These are phyloP conservation scores for Proisotoma minuta DNA, from an alignment of 2,888 invertebrate genomes.

Conservation along the genomic window DNA sequence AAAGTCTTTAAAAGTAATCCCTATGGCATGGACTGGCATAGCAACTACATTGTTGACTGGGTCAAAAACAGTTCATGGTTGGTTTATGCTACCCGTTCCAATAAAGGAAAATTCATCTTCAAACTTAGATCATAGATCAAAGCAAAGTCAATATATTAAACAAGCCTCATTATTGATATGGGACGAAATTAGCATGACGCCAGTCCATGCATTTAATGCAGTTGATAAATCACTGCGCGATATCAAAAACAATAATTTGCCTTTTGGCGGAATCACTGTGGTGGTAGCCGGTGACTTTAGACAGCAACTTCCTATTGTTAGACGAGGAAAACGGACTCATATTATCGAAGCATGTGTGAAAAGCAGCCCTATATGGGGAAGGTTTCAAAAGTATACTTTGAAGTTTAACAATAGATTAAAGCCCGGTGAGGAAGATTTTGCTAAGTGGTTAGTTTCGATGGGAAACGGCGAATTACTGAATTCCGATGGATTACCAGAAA, in stretches of 20 bases:
- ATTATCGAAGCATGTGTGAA: slow-evolving; percentile 29
- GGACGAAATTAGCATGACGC: slow-evolving; percentile 48
- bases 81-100: slow-evolving; percentile 42
- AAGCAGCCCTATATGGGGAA: slow-evolving; percentile 14
- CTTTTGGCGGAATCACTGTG: slow-evolving; percentile 34
- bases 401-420: slow-evolving; percentile 25
- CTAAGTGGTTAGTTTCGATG: slow-evolving; percentile 28
- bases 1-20: slow-evolving; percentile 5
- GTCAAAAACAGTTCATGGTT: slow-evolving; percentile 48
- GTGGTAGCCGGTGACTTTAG: slow-evolving; percentile 40
- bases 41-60: slow-evolving; percentile 37
- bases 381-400: slow-evolving; percentile 19
- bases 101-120: slow-evolving; percentile 33
- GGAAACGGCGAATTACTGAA: slow-evolving; percentile 20
- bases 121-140: slow-evolving; percentile 20
- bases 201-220: slow-evolving; percentile 36
- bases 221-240: slow-evolving; percentile 44
- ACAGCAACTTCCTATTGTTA: slow-evolving; percentile 34
- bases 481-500: neutral
- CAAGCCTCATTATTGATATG: slow-evolving; percentile 42
- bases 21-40: slow-evolving; percentile 42
- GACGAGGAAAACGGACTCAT: slow-evolving; percentile 19
- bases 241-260: slow-evolving; percentile 19
- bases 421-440: slow-evolving; percentile 9
- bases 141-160: slow-evolving; percentile 24